Evolutionary conservation across 1,140 invertebrate genomes (phyloP).

Genomic region (Anoplophora glabripennis): DNA sequence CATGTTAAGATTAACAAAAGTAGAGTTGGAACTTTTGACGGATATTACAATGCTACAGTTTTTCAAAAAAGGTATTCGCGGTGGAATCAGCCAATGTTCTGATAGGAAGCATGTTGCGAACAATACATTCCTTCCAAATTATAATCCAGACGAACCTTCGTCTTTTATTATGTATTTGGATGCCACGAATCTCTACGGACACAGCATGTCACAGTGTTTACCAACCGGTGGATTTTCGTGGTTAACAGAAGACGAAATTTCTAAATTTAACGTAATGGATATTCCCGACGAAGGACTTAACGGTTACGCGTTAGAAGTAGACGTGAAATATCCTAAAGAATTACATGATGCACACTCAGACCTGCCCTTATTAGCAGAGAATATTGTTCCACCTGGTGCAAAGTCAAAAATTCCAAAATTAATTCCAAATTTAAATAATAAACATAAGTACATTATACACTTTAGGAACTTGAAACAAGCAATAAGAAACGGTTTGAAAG

Average conservation of each 20-base stretch:
- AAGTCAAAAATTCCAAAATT: conserved; percentile 46
- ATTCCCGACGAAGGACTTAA: conserved; percentile 41
- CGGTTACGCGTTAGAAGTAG: conserved; percentile 55
- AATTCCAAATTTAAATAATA: conserved; percentile 42
- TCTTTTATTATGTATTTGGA: conserved; percentile 38
- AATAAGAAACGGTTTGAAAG: conserved; percentile 39
- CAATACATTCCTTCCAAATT: conserved; percentile 40
- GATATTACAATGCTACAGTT: conserved; percentile 47
- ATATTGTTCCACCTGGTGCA: conserved; percentile 15
- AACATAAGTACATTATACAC: conserved; percentile 48
- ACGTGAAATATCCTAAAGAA: conserved; percentile 41
- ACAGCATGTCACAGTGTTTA: conserved; percentile 49
- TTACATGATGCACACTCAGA: conserved; percentile 45
- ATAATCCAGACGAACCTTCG: conserved; percentile 23
- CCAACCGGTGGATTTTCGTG: too few species aligned
- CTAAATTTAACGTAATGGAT: conserved; percentile 32
- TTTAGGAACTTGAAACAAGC: conserved; percentile 42
- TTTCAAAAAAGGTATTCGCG: conserved; percentile 45
- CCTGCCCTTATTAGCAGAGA: conserved; percentile 46
- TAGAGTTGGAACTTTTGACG: too few species aligned
- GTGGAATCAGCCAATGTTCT: conserved; percentile 43
- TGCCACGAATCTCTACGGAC: conserved; percentile 53
- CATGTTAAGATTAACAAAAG: too few species aligned
- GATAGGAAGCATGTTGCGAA: conserved; percentile 44
- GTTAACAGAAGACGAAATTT: conserved; percentile 6